Evolutionary conservation across 2,888 invertebrate species (phyloP), one percentile per base, ranked within the genome.

Genomic region (Pomacea canaliculata): DNA sequence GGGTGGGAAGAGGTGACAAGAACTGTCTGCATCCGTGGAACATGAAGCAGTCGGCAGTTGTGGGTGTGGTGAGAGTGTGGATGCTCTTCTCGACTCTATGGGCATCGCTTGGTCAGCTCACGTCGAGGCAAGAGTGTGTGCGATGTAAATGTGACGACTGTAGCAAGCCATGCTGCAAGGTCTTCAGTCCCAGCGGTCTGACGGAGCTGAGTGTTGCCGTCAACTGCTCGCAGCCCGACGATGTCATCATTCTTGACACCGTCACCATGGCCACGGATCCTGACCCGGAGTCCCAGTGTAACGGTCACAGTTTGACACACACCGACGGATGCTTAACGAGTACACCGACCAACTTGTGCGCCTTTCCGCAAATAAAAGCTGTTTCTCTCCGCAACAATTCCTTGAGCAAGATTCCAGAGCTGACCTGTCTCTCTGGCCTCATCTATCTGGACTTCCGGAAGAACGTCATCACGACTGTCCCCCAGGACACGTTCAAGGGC

Each of bases 171-270:
- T 37, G 37, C 37, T 37, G 37, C 37, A 37, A 37, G 37, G 37
- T 37, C 37, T 37, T 37, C 37, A 37, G 37, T 37, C 37, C 37
- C 37, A 37, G 37, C 1, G 37, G 37, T 5, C 37, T 37, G 37
- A 37, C 37, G 37, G 37, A 12, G 13, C 71, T 71, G 23, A 0
- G 13, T 4, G 71, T 71, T 13, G n/a, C 12, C 63, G 71, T 71
- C 62, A 65, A 71, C 65, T 71, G 71, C 49, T 49, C 65, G 16
- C 62, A 23, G 5, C 71, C 71, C n/a, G 63, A n/a, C 8, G 19
- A 48, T 7, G 60, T 63, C 37, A 46, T 27, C 49, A 63, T 71
- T 49, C n/a, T 71, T 13, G 71, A 65, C 10, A 56, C 0, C 51
- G 51, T 7, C 12, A 7, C 51, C 10, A 56, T 16, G 16, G 1